phyloP scores from a whole-genome alignment of 2,888 invertebrate species.

The Harpalus rufipes region DNA sequence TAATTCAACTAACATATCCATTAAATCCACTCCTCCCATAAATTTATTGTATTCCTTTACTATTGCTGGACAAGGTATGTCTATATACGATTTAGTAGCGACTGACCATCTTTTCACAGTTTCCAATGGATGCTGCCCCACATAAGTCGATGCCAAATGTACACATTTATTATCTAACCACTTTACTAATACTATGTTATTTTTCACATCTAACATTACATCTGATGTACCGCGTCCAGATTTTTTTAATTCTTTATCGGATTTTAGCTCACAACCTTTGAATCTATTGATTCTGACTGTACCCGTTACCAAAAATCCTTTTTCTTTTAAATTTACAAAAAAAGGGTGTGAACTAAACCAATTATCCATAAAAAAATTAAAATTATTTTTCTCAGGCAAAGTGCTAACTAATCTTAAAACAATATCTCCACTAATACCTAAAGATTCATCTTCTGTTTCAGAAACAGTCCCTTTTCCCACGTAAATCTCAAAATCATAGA shows the following conservation, averaged over 20 bases:
- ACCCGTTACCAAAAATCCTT: slow-evolving; percentile 6
- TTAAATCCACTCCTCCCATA: slow-evolving; percentile 10
- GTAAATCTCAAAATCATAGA: slow-evolving; percentile 72
- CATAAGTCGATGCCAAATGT: slow-evolving; percentile 7
- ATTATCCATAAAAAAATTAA: slow-evolving; percentile 68
- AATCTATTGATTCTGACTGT: slow-evolving; percentile 20
- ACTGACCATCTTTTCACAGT: slow-evolving; percentile 19
- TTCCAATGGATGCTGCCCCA: neutral
- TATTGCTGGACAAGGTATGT: slow-evolving; percentile 6
- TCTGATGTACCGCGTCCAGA: slow-evolving; percentile 9
- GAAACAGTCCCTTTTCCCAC: slow-evolving; percentile 69
- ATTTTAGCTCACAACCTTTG: neutral
- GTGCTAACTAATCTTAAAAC: slow-evolving; percentile 66
- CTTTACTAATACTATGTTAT: slow-evolving; percentile 20
- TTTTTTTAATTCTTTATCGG: slow-evolving; percentile 21
- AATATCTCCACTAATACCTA: slow-evolving; percentile 69
- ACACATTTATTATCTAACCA: slow-evolving; percentile 25
- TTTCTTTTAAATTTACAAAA: slow-evolving; percentile 60
- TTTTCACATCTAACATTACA: neutral
- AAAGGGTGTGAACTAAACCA: slow-evolving; percentile 67
- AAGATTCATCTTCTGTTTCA: slow-evolving; percentile 52
- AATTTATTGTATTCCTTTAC: neutral
- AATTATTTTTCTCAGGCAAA: slow-evolving; percentile 69
- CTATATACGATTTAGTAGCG: neutral
- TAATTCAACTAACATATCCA: slow-evolving; percentile 6